phyloP scores from a whole-genome alignment of 2,113 vertebrate genomes.

The Caloenas nicobarica region DNA sequence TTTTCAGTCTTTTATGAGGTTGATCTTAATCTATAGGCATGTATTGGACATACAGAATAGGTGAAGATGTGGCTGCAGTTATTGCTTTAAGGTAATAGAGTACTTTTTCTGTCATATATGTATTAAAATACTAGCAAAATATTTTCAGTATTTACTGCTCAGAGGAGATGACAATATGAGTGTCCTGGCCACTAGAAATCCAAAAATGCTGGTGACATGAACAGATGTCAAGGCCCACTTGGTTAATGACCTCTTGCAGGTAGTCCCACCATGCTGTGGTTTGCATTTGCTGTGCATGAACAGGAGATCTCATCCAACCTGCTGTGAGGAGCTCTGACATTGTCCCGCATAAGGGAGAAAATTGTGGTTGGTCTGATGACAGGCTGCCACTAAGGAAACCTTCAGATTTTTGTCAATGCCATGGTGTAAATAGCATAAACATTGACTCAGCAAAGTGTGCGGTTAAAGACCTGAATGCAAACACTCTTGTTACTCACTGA shows the following conservation, averaged over 20 bases:
- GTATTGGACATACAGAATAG: not conserved
- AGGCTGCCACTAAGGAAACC: not conserved
- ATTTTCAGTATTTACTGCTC: not conserved
- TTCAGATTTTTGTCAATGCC: not conserved
- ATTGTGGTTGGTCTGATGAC: not conserved
- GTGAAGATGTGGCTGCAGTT: not conserved
- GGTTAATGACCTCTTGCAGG: not conserved
- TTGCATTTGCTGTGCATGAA: not conserved
- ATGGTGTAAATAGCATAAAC: not conserved
- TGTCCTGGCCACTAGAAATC: not conserved
- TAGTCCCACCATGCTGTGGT: rapidly evolving
- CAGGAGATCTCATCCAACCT: not conserved
- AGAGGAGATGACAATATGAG: not conserved
- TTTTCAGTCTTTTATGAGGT: constrained; percentile 32
- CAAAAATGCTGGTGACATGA: not conserved
- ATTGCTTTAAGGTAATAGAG: not conserved
- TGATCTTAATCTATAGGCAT: constrained; percentile 11
- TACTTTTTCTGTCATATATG: not conserved
- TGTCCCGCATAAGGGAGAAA: not conserved
- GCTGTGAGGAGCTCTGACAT: not conserved
- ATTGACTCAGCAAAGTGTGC: not conserved
- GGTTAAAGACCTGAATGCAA: not conserved
- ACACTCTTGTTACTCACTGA: rapidly evolving
- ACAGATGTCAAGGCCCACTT: not conserved
- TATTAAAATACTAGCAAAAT: not conserved